Evolutionary conservation across 2,797 vertebrate species (phyloP), one percentile per base, ranked within the genome.

Genomic region (Phoeniculus purpureus): DNA sequence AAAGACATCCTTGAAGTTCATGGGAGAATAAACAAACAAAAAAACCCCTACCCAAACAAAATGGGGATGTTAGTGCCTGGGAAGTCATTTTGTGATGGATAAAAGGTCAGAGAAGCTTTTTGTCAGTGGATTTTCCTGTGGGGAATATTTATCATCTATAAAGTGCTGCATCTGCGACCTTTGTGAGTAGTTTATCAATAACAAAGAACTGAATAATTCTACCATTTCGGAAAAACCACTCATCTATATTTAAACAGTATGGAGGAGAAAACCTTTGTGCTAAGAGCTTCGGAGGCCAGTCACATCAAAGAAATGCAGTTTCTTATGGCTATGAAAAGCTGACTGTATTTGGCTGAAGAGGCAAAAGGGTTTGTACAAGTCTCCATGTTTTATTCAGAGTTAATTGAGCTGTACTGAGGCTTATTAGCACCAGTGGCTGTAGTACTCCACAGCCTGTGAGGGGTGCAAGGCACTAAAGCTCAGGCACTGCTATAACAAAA

Each of bases 221-320:
- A 43, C 73, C 81, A 48, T 84, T 96, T 94, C 91, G 90, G 59
- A 79, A 90, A 94, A 95, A 80, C 23, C 60, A 72, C 89, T 96
- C 87, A 97, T 96, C 93, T 96, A 95, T 96, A 95, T 97, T 97
- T 97, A 96, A 96, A 93, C 54, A 94, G 62, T 31, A 17, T 12
- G 27, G 68, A 87, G 78, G 65, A 91, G 66, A 81, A 91, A 91
- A 87, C 81, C 55, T 94, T 68, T 59, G 62, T 23, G 32, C 89
- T 79, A 34, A 83, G 84, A 85, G 59, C 55, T 87, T 75, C 43
- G 15, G 61, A 70, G 62, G 62, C 16, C 61, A 83, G 51, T 61
- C 81, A 32, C 45, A 40, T 8, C 31, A 47, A 75, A 52, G 55
- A 80, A 83, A 66, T 55, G 13, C 31, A 34, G 15, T 47, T 87